A percentile compares a stretch with the other conserved stretches of the same genome.
phyloP scores from a whole-genome alignment of 2,113 vertebrate species.

The Strix aluco region DNA sequence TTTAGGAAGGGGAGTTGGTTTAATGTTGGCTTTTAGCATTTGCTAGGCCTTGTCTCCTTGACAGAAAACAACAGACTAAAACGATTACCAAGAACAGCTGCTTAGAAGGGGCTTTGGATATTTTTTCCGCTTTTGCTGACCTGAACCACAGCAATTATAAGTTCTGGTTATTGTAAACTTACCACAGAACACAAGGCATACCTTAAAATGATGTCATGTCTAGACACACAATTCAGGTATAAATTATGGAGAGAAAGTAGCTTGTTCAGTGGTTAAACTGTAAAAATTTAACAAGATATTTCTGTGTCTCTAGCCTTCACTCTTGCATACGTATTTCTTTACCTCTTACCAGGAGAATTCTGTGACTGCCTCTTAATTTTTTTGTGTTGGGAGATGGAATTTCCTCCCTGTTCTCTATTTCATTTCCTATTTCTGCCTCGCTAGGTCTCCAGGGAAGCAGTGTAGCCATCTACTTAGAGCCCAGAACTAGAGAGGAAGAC shows the following conservation, averaged over 20 bases:
- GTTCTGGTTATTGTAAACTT: slow-evolving; percentile 76
- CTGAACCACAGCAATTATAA: slow-evolving; percentile 57
- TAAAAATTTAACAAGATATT: slow-evolving; percentile 77
- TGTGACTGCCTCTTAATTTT: slow-evolving; percentile 61
- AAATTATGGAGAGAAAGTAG: slow-evolving; percentile 76
- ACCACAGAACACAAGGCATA: slow-evolving; percentile 72
- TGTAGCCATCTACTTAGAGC: slow-evolving; percentile 40
- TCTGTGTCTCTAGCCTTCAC: slow-evolving; percentile 65
- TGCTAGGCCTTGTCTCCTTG: slow-evolving; percentile 62
- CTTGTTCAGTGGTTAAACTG: slow-evolving; percentile 72
- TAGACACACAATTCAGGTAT: slow-evolving; percentile 81
- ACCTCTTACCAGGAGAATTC: slow-evolving; percentile 61
- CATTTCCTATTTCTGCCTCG: slow-evolving; percentile 54
- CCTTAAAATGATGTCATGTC: slow-evolving; percentile 81
- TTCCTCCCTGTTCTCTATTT: slow-evolving; percentile 54
- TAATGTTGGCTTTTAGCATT: slow-evolving; percentile 22
- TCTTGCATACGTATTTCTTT: slow-evolving; percentile 44
- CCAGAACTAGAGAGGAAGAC: slow-evolving; percentile 17
- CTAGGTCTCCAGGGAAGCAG: slow-evolving; percentile 23
- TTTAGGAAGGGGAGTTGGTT: slow-evolving; percentile 35
- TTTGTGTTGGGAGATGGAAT: slow-evolving; percentile 60
- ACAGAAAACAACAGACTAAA: slow-evolving; percentile 67
- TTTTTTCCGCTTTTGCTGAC: slow-evolving; percentile 55
- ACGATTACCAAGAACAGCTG: slow-evolving; percentile 57
- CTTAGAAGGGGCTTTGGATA: slow-evolving; percentile 20